phyloP scores from a whole-genome alignment of 2,113 vertebrate genomes.

The Strigops habroptila region DNA sequence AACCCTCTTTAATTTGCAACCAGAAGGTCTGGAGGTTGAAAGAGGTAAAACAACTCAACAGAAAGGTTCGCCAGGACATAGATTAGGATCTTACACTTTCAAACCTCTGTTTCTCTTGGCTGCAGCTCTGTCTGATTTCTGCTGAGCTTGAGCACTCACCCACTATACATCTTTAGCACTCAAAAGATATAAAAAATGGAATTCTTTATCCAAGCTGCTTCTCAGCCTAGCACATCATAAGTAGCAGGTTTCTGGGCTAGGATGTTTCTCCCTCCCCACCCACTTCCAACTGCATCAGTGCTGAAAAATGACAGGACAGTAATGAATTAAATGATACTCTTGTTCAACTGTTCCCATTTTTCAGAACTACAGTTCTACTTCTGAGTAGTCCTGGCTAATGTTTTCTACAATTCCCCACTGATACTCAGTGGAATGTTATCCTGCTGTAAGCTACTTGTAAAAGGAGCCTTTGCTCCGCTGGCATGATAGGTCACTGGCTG shows the following conservation, averaged over 20 bases:
- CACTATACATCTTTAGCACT: not conserved
- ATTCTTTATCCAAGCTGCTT: not conserved
- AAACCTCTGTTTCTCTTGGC: not conserved
- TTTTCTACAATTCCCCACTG: not conserved
- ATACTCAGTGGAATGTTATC: not conserved
- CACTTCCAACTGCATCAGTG: not conserved
- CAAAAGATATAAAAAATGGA: not conserved
- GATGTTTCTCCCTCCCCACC: not conserved
- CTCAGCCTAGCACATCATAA: not conserved
- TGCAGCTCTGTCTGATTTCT: not conserved
- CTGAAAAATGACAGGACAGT: not conserved
- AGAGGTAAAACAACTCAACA: not conserved
- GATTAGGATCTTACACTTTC: not conserved
- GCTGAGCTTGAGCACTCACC: not conserved
- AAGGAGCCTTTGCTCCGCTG: not conserved
- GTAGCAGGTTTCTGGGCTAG: not conserved
- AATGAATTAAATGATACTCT: not conserved
- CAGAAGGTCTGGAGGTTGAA: not conserved
- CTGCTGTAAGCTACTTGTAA: not conserved
- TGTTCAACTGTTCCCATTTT: not conserved
- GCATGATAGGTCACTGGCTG: accelerated
- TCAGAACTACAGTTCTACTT: not conserved
- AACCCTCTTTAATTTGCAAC: not conserved
- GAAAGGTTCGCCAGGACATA: not conserved
- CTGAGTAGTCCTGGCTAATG: accelerated